Base-by-base conservation (phyloP, 1,140 invertebrate species). In the Platorchestia sp. region DNA sequence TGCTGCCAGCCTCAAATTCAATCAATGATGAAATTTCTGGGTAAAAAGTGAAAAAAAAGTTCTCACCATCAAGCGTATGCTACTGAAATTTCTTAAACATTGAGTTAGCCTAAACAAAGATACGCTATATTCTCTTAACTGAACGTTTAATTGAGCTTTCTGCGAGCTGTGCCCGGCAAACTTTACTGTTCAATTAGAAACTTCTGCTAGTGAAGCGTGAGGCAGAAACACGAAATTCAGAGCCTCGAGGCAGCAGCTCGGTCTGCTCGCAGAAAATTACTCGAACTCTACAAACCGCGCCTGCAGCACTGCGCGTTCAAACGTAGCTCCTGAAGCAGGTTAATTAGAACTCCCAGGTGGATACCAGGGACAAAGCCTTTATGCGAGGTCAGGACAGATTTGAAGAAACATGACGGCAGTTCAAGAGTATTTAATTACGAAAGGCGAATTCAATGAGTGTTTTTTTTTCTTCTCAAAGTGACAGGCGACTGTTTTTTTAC, bases 171-270 rank as follows among this genome's bases (percentile, higher is more conserved):
- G 10, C 87, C 0, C 22, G 41, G 6, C 87, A 90, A 90, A 90
- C 87, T 90, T 90, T 90, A 90, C 87, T 42, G 87, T 90, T 90
- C 87, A 90, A 90, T 90, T 90, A 90, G 87, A 90, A 90, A 90
- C 87, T 90, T 90, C 5, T 5, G 87, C 87, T 45, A 6, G 87
- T 45, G 87, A 42, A 90, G 87, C 87, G 87, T 90, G 87, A 44
- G 10, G 44, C 14, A 90, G 87, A 75, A 75, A 44, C 87, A 42
- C 41, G 44, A 44, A 90, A 90, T 90, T 42, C 87, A 42, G 87
- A 90, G 87, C 19, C 87, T 42, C 22, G 41, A 3, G 41, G 27
- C 10, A 41, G 87, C 44, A 90, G 87, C 87, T 42, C 41, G 87
- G 36, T 90, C 14, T 27, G 3, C 7, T 75, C 14, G 59, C 59